These are phyloP conservation scores for Crax fasciolata DNA, from an alignment of 2,797 vertebrate species.

Conservation along the genomic window DNA sequence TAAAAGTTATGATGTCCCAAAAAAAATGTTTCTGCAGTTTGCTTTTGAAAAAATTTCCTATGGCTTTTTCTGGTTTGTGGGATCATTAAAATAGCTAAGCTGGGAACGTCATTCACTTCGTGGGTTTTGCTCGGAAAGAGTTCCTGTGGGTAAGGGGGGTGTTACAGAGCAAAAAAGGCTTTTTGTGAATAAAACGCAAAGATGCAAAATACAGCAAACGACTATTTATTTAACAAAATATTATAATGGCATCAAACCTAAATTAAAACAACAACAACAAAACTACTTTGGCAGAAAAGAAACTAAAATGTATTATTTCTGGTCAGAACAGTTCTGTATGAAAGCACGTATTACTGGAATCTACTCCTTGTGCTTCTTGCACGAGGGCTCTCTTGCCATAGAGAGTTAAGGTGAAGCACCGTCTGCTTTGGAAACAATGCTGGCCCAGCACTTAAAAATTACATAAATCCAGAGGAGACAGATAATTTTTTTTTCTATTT, in stretches of 20 bases:
- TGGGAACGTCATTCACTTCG: conserved; percentile 26
- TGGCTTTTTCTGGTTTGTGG: conserved; percentile 60
- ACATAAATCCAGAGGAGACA: conserved; percentile 39
- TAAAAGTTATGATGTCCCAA: not conserved
- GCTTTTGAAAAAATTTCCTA: conserved; percentile 49
- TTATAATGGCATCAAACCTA: not conserved
- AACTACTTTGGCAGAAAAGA: not conserved
- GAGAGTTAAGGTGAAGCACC: not conserved
- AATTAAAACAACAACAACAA: not conserved
- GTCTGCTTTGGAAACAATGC: conserved; percentile 10
- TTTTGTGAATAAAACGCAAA: conserved; percentile 32
- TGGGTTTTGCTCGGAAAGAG: conserved; percentile 62
- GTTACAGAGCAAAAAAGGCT: not conserved
- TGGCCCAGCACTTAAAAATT: conserved; percentile 31
- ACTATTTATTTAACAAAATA: conserved; percentile 31
- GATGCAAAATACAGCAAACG: conserved; percentile 34
- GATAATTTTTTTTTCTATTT: conserved; percentile 51
- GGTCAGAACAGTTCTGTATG: not conserved
- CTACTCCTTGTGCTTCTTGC: not conserved
- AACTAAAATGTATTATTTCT: not conserved
- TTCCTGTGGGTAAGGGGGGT: conserved; percentile 47
- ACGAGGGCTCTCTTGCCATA: not conserved
- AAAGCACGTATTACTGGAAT: not conserved
- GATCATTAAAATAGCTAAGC: conserved; percentile 73
- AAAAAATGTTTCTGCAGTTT: conserved; percentile 9